Base-by-base conservation (phyloP, 2,797 vertebrate species). In the Spinibarbus caldwelli region DNA sequence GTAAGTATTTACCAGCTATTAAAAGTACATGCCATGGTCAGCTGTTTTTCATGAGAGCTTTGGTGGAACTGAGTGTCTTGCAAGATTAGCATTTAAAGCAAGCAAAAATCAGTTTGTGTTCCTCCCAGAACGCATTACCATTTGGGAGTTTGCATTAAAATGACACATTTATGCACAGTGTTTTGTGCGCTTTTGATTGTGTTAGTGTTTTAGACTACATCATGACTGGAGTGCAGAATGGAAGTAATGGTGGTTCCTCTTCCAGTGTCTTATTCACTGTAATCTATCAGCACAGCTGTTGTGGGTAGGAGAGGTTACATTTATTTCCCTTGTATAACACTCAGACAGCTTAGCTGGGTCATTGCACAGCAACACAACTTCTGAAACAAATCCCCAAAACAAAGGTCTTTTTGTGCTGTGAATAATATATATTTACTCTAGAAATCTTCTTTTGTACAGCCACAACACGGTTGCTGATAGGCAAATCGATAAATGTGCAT, bases 311-410 rank as follows among this genome's bases (percentile, higher is more conserved):
- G n/a, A n/a, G n/a, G n/a, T n/a, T n/a, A 47, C 31, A 54, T 52
- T 45, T 89, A 52, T 85, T 86, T 88, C 57, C 41, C 77, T 84
- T 86, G 75, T 86, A 67, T 78, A 84, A 66, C 68, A 85, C 80
- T 80, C 41, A 49, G 82, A 78, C 82, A 81, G 85, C 79, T 77
- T 87, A 87, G 79, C 78, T 68, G 67, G 86, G 76, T 80, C 82
- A 83, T 88, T 89, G 87, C 84, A 71, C 75, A 86, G 67, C 31
- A 26, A 85, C 86, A 75, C 75, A 80, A 88, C 86, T 86, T 88
- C 79, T 86, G 54, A 82, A 67, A 80, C 89, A 90, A 89, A 90
- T 88, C 83, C 86, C 86, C 49, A 85, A 88, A 90, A 90, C 86
- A 92, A 90, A 87, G 77, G 84, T 85, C 81, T 80, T 73, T 43